Evolutionary conservation across 2,888 invertebrate species (phyloP).

Genomic region (Oscheius myriophilus): DNA sequence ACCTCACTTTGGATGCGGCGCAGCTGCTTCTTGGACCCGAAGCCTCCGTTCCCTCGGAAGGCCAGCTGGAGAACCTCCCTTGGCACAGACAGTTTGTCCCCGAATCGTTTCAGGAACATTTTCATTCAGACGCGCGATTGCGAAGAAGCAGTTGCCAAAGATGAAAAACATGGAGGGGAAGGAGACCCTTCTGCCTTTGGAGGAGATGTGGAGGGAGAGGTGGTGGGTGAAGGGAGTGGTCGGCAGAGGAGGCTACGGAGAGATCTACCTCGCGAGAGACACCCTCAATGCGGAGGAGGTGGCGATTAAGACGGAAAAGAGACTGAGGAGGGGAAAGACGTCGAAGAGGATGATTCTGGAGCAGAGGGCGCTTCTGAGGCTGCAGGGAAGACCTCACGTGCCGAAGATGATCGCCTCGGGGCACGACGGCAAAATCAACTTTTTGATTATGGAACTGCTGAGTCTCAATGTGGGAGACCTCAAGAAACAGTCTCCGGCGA

Average conservation of each 20-base stretch:
- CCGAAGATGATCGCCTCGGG: conserved; percentile 56
- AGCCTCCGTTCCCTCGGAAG: no score
- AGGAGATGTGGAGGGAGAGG: conserved; percentile 43
- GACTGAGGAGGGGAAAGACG: conserved; percentile 42
- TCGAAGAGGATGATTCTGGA: conserved; percentile 59
- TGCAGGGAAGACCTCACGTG: conserved; percentile 58
- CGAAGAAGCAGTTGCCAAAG: conserved; percentile 7
- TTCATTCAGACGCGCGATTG: no score
- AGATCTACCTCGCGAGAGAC: conserved; percentile 56
- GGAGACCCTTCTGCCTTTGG: conserved; percentile 22
- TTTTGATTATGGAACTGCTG: conserved; percentile 59
- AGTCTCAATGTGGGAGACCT: conserved; percentile 61
- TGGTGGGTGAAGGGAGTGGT: conserved; percentile 42
- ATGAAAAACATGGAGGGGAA: conserved; percentile 12
- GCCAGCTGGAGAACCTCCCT: no score
- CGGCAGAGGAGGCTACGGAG: conserved; percentile 56
- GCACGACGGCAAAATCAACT: conserved; percentile 37
- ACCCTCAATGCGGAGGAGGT: conserved; percentile 44
- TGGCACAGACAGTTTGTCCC: no score
- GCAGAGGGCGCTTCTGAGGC: conserved; percentile 46
- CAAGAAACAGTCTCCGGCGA: conserved; percentile 50
- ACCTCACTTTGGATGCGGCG: no score
- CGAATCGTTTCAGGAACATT: no score
- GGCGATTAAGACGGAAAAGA: conserved; percentile 60
- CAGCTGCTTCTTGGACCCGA: no score